Base-by-base conservation (phyloP, 2,113 vertebrate species). In the Osmerus mordax region DNA sequence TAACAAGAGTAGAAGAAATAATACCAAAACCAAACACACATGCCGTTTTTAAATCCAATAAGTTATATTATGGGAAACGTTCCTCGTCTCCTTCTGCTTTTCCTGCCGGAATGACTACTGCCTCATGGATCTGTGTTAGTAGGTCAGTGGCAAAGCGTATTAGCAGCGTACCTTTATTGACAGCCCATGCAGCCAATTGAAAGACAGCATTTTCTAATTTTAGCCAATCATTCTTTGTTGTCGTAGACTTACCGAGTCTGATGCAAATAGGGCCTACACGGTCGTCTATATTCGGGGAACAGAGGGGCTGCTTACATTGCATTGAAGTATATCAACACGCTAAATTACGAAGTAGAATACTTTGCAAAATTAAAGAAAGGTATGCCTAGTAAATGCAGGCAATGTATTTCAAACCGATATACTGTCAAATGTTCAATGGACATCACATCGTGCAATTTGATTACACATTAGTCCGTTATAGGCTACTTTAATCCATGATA, bases 41-140 rank as follows among this genome's bases (percentile, higher is more conserved):
- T 62, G 69, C 25, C 36, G 32, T 18, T 23, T 41, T 36, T 52
- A 51, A 65, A 23, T 47, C 41, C 41, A 51, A 64, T 68, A 25
- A 73, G 68, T 67, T 72, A 62, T 51, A 4, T 58, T 67, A 75
- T 61, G 73, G 71, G 69, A 76, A 63, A 76, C 68, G 66, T 53
- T 51, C 66, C 70, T 80, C 54, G 78, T 69, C 80, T 86, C 76
- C 78, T 67, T 18, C 19, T 65, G 76, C 73, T 81, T 78, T 83
- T 72, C 86, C 85, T 84, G 70, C 74, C 72, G 88, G 87, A 85
- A 79, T 83, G 78, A 78, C 75, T 77, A 81, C 90, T 80, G 90
- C 88, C 85, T 90, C 92, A 88, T 87, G 91, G 93, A 97, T 96
- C 87, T 96, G 94, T 98, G 96, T 96, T 97, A 97, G 95, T 97